Conservation (phyloP, 2,113 vertebrate species). For the Castor canadensis region DNA sequence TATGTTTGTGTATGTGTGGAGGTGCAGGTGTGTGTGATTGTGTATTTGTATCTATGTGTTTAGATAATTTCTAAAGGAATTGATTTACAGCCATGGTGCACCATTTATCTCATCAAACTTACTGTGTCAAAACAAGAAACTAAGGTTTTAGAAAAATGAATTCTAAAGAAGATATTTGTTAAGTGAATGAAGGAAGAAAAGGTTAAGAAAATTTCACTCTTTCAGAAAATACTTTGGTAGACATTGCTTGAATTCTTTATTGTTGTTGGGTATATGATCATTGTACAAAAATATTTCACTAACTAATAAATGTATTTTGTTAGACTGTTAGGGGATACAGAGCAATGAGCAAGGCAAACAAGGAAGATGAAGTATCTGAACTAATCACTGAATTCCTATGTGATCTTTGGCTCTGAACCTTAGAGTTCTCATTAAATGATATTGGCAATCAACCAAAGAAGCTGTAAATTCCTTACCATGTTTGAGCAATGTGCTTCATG, state of each 20-base stretch:
- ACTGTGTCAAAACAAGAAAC: not conserved
- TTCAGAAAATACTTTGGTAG: constrained; percentile 21
- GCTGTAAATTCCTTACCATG: not conserved
- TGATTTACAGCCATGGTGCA: not conserved
- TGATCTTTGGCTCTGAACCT: not conserved
- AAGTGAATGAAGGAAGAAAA: not conserved
- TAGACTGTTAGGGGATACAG: not conserved
- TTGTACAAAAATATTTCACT: not conserved
- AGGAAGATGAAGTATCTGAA: not conserved
- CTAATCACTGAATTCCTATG: not conserved
- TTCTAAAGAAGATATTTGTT: not conserved
- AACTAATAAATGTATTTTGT: not conserved
- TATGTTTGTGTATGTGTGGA: not conserved
- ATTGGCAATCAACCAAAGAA: not conserved
- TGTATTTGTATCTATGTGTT: not conserved
- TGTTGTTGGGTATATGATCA: not conserved
- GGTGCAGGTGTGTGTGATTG: not conserved
- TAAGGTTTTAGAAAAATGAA: not conserved
- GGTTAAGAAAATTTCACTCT: not conserved
- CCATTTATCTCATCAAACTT: not conserved
- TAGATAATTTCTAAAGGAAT: not conserved
- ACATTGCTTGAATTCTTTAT: not conserved
- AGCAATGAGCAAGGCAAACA: not conserved
- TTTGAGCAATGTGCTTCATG: not conserved
- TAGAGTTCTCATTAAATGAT: not conserved